These are phyloP conservation scores for Conus ventricosus DNA, from an alignment of 1,140 invertebrate species.

Conservation along the genomic window DNA sequence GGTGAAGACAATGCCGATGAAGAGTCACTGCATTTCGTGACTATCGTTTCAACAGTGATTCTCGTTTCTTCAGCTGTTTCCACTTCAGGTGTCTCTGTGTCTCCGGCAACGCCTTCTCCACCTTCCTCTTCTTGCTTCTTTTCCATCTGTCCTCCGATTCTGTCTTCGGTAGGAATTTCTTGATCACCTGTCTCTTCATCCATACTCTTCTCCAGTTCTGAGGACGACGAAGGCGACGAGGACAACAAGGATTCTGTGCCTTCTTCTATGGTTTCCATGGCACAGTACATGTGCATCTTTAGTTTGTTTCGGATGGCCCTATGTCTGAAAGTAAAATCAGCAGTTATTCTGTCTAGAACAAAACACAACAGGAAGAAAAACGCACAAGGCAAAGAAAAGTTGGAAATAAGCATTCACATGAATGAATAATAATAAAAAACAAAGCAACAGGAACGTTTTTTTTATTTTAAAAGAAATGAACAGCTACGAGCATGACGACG, in stretches of 20 bases:
- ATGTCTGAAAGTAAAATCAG: background rate
- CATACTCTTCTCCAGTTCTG: background rate
- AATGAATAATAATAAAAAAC: too few species aligned
- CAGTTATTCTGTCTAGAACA: too few species aligned
- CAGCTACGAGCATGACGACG: too few species aligned
- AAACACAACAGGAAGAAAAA: background rate
- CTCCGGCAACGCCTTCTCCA: too few species aligned
- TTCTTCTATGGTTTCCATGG: background rate
- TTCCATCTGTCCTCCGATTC: background rate
- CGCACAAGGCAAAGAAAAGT: background rate
- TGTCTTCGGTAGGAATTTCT: background rate
- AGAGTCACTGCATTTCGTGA: too few species aligned
- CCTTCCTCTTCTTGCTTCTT: background rate
- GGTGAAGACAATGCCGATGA: too few species aligned
- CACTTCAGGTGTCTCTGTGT: too few species aligned
- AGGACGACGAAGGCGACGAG: background rate
- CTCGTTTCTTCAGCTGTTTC: too few species aligned
- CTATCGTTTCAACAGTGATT: too few species aligned
- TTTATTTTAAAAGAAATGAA: too few species aligned
- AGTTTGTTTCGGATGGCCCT: background rate
- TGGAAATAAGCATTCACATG: too few species aligned
- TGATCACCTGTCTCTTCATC: background rate
- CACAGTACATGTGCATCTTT: background rate
- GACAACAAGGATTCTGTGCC: background rate
- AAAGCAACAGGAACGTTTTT: too few species aligned